These are phyloP conservation scores for Xylota segnis DNA, from an alignment of 2,888 invertebrate genomes.

Conservation along the genomic window DNA sequence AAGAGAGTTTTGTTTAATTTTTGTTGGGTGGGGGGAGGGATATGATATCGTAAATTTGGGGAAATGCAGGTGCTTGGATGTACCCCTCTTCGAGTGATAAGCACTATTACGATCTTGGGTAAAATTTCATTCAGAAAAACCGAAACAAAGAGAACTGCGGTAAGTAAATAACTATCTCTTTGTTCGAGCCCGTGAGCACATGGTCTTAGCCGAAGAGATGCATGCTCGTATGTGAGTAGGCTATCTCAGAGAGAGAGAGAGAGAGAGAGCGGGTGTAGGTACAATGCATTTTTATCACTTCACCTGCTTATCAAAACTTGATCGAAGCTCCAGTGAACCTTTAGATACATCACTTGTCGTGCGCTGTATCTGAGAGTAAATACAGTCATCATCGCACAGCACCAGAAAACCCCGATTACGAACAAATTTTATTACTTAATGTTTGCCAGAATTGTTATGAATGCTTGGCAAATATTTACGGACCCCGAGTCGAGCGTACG, in stretches of 20 bases:
- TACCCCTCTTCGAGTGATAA: slow-evolving; percentile 46
- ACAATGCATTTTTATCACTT: slow-evolving; percentile 41
- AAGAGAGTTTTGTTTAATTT: slow-evolving; percentile 27
- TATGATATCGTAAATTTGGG: slow-evolving; percentile 53
- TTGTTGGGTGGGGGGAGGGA: slow-evolving; percentile 44
- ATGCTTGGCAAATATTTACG: slow-evolving; percentile 67
- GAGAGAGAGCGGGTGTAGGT: slow-evolving; percentile 1
- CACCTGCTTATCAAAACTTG: slow-evolving; percentile 50
- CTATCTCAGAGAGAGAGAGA: slow-evolving; percentile 24
- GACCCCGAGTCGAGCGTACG: slow-evolving; percentile 22
- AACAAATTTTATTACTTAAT: slow-evolving; percentile 59
- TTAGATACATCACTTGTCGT: slow-evolving; percentile 37
- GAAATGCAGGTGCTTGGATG: slow-evolving; percentile 50
- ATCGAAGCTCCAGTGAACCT: slow-evolving; percentile 30
- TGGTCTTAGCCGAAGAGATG: neutral
- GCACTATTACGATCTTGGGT: slow-evolving; percentile 42
- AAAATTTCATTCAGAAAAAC: slow-evolving; percentile 71
- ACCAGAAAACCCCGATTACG: slow-evolving; percentile 40
- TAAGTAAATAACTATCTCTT: slow-evolving; percentile 6
- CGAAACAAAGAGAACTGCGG: slow-evolving; percentile 16
- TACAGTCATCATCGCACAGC: slow-evolving; percentile 7
- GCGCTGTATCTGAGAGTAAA: slow-evolving; percentile 33
- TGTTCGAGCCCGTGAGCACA: neutral
- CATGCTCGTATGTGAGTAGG: too few relatives aligned
- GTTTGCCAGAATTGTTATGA: slow-evolving; percentile 65